Evolutionary conservation across 1,140 invertebrate species (phyloP), one percentile per base, ranked within the genome.

Genomic region (Phocides pigmalion): DNA sequence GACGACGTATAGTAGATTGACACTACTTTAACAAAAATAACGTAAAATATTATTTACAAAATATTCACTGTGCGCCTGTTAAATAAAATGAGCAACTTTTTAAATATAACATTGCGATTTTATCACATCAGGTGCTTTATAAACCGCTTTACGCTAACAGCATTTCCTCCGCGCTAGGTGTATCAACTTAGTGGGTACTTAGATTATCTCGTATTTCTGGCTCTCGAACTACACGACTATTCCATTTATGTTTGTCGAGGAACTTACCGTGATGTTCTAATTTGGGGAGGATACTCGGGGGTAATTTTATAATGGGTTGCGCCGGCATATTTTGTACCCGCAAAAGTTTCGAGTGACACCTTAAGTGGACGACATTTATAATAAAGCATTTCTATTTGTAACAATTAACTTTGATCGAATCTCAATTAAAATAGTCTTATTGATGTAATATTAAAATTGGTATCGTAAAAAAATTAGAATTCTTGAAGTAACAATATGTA

Each of bases 181-280:
- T 47, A 47, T 12, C 44, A 47, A 70, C 66, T 71, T 74, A 64
- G 64, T 35, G 56, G 69, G 66, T 73, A 79, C 68, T 65, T 73
- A 74, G 66, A 76, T 71, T 71, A 76, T 76, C 68, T 74, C 63
- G 69, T 72, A 79, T 80, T 81, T 81, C 72, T 69, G 56, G 69
- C 64, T 70, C 49, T 64, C 64, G 66, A 77, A 74, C 68, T 79
- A 84, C 83, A 88, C 70, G 84, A 80, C 81, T 81, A 87, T 87
- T 87, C 82, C 84, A 87, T 87, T 87, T 83, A 78, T 82, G 75
- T 80, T 76, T 77, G 56, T 54, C 62, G 53, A 56, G 64, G 70
- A 54, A 72, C 71, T 72, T 64, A 19, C 68, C 66, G 66, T 65
- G 64, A 74, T 64, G 61, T 64, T 78, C 77, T 83, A 82, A 82